Conservation (phyloP, 2,797 vertebrate genomes). For the Gallirallus australis region DNA sequence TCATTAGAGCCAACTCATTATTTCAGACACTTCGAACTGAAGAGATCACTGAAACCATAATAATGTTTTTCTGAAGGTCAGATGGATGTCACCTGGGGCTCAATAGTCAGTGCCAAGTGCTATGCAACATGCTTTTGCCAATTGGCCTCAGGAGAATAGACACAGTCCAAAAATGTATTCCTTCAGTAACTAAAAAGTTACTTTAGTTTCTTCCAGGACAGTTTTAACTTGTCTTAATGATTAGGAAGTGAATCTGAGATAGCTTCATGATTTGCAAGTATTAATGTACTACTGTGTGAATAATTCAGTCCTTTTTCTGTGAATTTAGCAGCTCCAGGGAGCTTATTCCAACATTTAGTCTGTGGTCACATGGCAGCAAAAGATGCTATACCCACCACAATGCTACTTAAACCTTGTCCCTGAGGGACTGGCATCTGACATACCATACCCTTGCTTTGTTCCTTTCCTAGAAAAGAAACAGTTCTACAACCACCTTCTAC, state of each 20-base stretch:
- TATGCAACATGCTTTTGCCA: background rate
- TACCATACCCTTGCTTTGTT: background rate
- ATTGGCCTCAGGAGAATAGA: background rate
- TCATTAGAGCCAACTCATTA: background rate
- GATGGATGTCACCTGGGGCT: background rate
- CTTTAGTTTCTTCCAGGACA: background rate
- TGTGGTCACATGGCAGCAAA: background rate
- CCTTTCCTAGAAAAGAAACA: background rate
- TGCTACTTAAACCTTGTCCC: background rate
- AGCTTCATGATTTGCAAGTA: background rate
- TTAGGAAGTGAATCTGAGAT: background rate
- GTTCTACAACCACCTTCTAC: background rate
- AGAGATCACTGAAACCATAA: background rate
- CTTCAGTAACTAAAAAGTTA: background rate
- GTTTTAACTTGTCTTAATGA: background rate
- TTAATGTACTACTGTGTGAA: background rate
- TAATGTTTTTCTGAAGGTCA: background rate
- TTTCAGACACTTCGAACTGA: background rate
- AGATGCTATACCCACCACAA: background rate
- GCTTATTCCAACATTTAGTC: background rate
- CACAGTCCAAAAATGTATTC: background rate
- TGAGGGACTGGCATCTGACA: fast-evolving
- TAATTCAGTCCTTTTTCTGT: background rate
- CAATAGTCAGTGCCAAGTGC: background rate
- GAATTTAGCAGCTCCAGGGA: background rate